These are phyloP conservation scores for Craterocephalus amniculus DNA, from an alignment of 2,797 vertebrate genomes.

Conservation along the genomic window DNA sequence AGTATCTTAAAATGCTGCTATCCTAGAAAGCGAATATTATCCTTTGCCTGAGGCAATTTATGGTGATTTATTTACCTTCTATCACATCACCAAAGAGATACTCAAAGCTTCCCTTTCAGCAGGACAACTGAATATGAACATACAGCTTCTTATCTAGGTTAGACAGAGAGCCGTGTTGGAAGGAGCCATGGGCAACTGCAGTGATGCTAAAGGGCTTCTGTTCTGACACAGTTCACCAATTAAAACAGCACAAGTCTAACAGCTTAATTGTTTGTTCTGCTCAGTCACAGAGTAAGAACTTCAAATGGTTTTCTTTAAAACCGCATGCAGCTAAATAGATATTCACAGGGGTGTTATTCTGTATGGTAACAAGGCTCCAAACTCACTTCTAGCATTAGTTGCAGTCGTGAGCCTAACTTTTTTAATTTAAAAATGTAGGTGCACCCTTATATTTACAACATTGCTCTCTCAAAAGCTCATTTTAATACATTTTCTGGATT, in stretches of 20 bases:
- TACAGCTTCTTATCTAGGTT: conserved; percentile 76
- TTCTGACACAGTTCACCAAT: conserved; percentile 78
- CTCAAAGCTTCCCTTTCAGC: conserved; percentile 63
- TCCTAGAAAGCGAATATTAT: conserved; percentile 58
- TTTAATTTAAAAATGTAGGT: no score
- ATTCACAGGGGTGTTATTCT: conserved; percentile 63
- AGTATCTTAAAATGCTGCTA: conserved; percentile 33
- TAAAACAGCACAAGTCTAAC: conserved; percentile 77
- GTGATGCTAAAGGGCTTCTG: conserved; percentile 69
- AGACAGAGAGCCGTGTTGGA: conserved; percentile 75
- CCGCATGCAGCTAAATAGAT: conserved; percentile 64
- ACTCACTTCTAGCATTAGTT: no score
- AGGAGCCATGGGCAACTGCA: conserved; percentile 66
- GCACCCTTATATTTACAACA: no score
- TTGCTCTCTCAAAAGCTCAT: no score
- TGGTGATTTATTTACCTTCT: conserved; percentile 66
- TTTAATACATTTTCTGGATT: no score
- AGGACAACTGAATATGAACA: conserved; percentile 54
- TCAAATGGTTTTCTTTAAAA: conserved; percentile 69
- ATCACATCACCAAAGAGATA: conserved; percentile 63
- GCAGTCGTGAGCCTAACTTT: no score
- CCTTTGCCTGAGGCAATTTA: conserved; percentile 45
- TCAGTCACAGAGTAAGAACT: conserved; percentile 53
- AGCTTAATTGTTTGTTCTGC: conserved; percentile 72
- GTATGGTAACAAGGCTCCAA: conserved; percentile 12